Conservation (phyloP, 2,888 invertebrate species). For the Helleia helle region DNA sequence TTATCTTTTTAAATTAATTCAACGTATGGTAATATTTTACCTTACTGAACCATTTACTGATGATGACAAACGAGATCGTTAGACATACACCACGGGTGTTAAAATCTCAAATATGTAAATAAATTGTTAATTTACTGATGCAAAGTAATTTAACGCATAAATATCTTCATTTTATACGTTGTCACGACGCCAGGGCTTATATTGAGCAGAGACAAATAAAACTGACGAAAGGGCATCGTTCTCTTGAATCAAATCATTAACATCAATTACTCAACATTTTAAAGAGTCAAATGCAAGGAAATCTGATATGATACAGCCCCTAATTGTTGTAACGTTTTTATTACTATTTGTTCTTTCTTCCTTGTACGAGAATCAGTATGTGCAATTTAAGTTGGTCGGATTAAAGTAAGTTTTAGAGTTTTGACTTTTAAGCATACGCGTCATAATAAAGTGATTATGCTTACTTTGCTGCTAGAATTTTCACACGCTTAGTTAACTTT, state of each 20-base stretch:
- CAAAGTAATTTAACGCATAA: constrained; percentile 12
- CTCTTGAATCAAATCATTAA: constrained; percentile 52
- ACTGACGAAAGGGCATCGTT: constrained; percentile 44
- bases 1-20: too few species aligned
- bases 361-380: too few species aligned
- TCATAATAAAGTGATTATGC: too few species aligned
- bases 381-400: too few species aligned
- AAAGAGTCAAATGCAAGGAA: constrained; percentile 41
- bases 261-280: constrained; percentile 51
- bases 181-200: constrained; percentile 11
- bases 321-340: constrained; percentile 29
- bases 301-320: constrained; percentile 44
- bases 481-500: too few species aligned
- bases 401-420: too few species aligned
- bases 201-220: constrained; percentile 21
- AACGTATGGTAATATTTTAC: too few species aligned
- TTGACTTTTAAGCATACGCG: too few species aligned
- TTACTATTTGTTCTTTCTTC: neutral
- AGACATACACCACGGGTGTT: too few species aligned
- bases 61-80: too few species aligned
- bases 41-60: too few species aligned
- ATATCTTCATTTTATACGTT: constrained; percentile 13
- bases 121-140: constrained; percentile 8
- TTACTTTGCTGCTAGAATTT: too few species aligned
- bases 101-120: neutral